Base-by-base conservation (phyloP, 2,797 vertebrate genomes). In the Cossypha polioptera region DNA sequence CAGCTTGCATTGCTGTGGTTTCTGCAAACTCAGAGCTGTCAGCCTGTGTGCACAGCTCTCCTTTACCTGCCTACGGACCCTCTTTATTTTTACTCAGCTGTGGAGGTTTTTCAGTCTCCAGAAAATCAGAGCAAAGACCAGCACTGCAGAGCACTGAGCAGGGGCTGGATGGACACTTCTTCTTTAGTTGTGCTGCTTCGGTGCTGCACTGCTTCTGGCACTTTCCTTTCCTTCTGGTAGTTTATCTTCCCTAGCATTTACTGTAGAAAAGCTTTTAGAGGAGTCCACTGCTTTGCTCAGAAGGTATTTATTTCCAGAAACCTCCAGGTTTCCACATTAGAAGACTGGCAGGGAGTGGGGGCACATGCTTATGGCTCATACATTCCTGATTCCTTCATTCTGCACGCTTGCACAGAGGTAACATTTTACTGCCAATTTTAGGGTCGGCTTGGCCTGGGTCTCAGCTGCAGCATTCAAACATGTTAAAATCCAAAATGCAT, bases 381-480 rank as follows among this genome's bases (percentile, higher is more conserved):
- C 74, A 78, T 78, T 80, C 50, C 63, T 24, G 21, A 54, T 38
- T 65, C 45, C 63, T 75, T 86, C 79, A 59, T 74, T 86, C 88
- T 59, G 76, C 77, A 90, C 2, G 4, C 78, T 81, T 25, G 38
- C 75, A 65, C 3, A 5, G 81, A 85, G 71, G 78, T 82, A 77
- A 74, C 25, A 7, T 79, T 94, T 88, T 77, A 84, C 72, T 95
- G 90, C 83, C 90, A 93, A 68, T 95, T 94, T 93, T 71, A 90
- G 92, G 90, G 83, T 85, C 3, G 22, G 75, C 51, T 93, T 87
- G 81, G 90, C 72, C 81, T 48, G 87, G 75, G 95, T 85, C 91
- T 92, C 94, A 95, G 94, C 92, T 96, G 95, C 86, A 89, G 71
- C 61, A 72, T 77, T 94, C 65, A 80, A 92, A 80, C 22, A 71